Conservation (phyloP, 2,113 vertebrate genomes). For the Centropus unirufus region DNA sequence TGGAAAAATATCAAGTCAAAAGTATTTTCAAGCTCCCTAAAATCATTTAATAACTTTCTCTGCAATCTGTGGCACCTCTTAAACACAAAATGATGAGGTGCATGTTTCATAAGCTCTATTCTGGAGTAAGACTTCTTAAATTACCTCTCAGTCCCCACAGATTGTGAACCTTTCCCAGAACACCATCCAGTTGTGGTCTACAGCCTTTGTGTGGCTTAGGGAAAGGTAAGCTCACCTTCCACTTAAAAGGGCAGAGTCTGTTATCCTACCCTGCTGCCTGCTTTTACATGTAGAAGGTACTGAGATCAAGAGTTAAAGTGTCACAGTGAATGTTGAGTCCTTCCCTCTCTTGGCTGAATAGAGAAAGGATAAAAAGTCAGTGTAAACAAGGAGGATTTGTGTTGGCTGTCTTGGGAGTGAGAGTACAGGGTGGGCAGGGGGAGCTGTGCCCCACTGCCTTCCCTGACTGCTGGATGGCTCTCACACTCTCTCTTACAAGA, state of each 20-base stretch:
- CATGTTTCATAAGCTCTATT: neutral
- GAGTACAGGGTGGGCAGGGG: neutral
- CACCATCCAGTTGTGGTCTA: neutral
- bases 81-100: conserved; percentile 47
- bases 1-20: conserved; percentile 33
- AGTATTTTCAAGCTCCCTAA: conserved; percentile 60
- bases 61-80: conserved; percentile 58
- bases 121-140: conserved; percentile 36
- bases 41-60: conserved; percentile 66
- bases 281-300: neutral
- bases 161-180: neutral
- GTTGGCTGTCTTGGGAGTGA: fast-evolving
- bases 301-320: neutral
- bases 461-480: neutral
- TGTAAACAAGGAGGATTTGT: neutral
- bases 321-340: neutral
- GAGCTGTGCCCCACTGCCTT: no score
- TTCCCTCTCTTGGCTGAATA: neutral
- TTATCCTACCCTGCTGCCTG: fast-evolving
- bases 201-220: neutral
- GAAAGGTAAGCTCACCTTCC: neutral
- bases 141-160: neutral
- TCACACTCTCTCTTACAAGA: fast-evolving
- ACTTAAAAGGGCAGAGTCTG: neutral
- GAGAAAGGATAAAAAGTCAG: neutral